These are phyloP conservation scores for Mantis religiosa DNA, from an alignment of 2,888 invertebrate genomes.

Conservation along the genomic window DNA sequence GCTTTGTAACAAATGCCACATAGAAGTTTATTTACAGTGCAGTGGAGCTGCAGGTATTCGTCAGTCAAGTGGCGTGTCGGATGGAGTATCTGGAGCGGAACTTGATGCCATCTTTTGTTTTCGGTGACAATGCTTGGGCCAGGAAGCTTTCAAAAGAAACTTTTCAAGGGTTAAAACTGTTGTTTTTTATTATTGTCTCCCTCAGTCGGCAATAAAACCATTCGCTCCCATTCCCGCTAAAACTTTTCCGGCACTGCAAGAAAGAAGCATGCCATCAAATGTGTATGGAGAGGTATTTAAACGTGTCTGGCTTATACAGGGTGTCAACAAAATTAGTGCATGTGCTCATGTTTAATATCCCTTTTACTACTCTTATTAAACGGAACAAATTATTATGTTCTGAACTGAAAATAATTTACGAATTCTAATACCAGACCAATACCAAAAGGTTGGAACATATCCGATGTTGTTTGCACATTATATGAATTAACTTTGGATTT, in stretches of 20 bases:
- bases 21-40: background rate
- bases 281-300: background rate
- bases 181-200: background rate
- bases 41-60: background rate
- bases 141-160: background rate
- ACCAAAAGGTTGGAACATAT: no score
- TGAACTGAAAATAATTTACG: no score
- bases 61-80: background rate
- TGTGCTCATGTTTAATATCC: no score
- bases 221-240: background rate
- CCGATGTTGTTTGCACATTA: no score
- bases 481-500: no score
- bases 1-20: no score
- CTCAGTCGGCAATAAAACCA: background rate
- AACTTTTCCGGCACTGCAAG: background rate
- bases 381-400: no score
- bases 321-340: no score
- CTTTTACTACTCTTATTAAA: no score
- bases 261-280: background rate
- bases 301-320: no score
- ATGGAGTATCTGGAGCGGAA: background rate
- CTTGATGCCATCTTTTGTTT: background rate
- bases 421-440: no score
- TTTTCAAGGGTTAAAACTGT: background rate
- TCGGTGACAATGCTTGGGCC: background rate